Percentiles rank a stretch among this genome's conserved stretches.
Conservation (phyloP, 2,113 vertebrate species). For the Lates calcarifer region DNA sequence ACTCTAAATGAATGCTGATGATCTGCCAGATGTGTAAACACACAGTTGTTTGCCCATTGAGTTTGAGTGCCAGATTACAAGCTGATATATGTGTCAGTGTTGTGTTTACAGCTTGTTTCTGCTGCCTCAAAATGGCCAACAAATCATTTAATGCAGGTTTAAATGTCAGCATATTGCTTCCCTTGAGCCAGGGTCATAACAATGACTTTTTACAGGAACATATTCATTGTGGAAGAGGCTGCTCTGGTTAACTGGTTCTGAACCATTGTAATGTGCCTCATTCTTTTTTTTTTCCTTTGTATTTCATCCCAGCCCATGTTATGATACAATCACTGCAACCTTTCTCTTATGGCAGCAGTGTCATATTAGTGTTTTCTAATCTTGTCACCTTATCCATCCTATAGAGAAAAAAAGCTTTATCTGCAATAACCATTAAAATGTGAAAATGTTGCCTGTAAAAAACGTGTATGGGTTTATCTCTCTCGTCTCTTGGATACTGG, state of each 20-base stretch:
- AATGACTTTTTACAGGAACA: not conserved
- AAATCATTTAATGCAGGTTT: not conserved
- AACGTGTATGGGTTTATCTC: conserved; percentile 35
- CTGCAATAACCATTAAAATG: conserved; percentile 7
- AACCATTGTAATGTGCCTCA: not conserved
- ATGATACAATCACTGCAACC: not conserved
- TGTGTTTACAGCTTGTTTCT: too few relatives aligned
- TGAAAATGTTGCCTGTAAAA: conserved; percentile 29
- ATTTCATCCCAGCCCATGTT: not conserved
- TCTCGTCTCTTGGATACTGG: conserved; percentile 18
- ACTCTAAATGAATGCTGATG: not conserved
- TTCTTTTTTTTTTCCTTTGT: not conserved
- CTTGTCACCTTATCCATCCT: not conserved
- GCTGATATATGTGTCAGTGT: too few relatives aligned
- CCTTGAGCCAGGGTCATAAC: too few relatives aligned
- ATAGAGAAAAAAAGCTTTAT: conserved; percentile 19
- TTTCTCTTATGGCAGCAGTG: not conserved
- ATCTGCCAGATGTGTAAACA: not conserved
- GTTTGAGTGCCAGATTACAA: too few relatives aligned
- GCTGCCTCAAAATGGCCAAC: not conserved
- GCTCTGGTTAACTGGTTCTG: not conserved
- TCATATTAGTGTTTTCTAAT: conserved; percentile 5
- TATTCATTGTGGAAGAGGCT: not conserved
- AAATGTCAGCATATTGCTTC: not conserved
- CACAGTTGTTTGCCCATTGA: not conserved